A percentile compares a stretch with the other conserved stretches of the same genome.
These are phyloP conservation scores for Andricus curvator DNA, from an alignment of 2,888 invertebrate genomes.

Conservation along the genomic window DNA sequence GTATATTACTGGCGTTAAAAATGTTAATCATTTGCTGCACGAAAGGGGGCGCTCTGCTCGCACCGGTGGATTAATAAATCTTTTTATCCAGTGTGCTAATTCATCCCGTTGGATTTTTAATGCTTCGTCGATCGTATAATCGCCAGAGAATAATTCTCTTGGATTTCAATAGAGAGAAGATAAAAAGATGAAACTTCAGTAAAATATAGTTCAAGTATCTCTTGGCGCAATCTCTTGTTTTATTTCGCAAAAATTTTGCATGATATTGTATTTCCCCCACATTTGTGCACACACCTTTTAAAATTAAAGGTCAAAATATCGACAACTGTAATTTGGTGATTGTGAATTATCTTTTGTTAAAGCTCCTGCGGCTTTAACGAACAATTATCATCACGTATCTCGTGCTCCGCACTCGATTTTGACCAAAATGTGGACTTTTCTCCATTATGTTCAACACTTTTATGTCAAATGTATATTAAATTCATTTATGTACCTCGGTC, in stretches of 20 bases:
- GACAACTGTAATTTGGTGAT: no score
- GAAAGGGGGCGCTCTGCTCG: neutral
- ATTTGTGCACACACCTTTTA: no score
- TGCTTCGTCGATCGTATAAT: conserved; percentile 10
- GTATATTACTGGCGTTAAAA: neutral
- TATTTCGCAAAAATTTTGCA: neutral
- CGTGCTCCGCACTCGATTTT: no score
- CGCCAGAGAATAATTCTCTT: neutral
- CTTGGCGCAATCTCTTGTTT: conserved; percentile 11
- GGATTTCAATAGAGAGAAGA: neutral
- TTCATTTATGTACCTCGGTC: no score
- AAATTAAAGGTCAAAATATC: no score
- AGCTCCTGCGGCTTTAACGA: no score
- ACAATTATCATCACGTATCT: no score
- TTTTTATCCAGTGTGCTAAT: conserved; percentile 6
- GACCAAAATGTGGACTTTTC: no score
- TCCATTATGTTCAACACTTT: no score
- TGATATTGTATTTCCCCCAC: no score
- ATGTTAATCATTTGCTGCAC: conserved; percentile 18
- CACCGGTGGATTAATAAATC: conserved; percentile 4
- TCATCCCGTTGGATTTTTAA: neutral
- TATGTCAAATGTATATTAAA: no score
- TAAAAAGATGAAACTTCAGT: neutral
- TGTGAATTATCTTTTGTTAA: no score
- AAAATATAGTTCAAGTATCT: conserved; percentile 49